Evolutionary conservation across 1,140 invertebrate genomes (phyloP), one percentile per base, ranked within the genome.

Genomic region (Pseudomyrmex sp.): DNA sequence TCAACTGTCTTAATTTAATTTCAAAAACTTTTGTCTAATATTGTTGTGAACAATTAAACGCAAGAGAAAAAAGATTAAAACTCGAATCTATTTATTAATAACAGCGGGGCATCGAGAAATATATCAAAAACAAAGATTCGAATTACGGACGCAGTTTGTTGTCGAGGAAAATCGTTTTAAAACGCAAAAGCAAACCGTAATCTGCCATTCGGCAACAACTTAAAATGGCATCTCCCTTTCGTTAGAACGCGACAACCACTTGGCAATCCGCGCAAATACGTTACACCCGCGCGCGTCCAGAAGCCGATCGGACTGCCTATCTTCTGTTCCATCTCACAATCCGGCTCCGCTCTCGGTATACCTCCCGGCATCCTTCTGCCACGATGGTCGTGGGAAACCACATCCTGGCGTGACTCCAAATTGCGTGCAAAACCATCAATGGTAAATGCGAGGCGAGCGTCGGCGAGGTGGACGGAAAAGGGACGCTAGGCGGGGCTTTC

Each of bases 361-460:
- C 35, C 44, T 59, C 46, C 54, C 61, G 70, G 75, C 82, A 82
- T 66, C 83, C 86, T 74, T 77, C 77, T 69, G 61, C 72, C 86
- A 74, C 83, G 86, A 88, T 85, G 87, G 58, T 83, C 86, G 87
- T 88, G 87, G 87, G 84, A 88, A 89, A 89, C 86, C 87, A 85
- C 86, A 87, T 88, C 63, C 86, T 89, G 87, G 87, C 87, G 61
- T 83, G 62, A 88, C 87, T 89, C 87, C 87, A 89, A 89, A 89
- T 89, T 89, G 87, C 87, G 87, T 89, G 87, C 86, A 88, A 89
- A 89, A 89, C 87, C 83, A 89, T 89, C 87, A 70, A 74, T 59
- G 87, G 86, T 88, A 89, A 88, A 89, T 89, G 87, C 66, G 86
- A 88, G 79, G 63, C 76, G 82, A 85, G 85, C 82, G 84, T 86